These are phyloP conservation scores for Coelogynopora nodosa DNA, from an alignment of 2,888 invertebrate genomes.

Conservation along the genomic window DNA sequence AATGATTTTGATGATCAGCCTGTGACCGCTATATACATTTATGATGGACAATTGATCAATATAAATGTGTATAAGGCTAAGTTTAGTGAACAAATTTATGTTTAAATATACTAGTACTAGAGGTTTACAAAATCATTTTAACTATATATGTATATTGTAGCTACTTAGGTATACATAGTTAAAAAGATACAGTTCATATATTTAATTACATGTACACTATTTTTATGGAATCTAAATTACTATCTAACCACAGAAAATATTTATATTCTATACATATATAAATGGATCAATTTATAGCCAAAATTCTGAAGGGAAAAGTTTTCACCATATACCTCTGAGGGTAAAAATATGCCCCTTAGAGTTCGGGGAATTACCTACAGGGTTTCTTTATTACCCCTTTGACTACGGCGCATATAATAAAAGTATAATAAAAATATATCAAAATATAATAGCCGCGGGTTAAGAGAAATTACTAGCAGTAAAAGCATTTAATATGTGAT, in stretches of 20 bases:
- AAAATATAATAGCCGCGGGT: too few species aligned
- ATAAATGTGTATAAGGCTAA: background rate
- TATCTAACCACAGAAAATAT: background rate
- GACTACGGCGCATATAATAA: too few species aligned
- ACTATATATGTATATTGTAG: too few species aligned
- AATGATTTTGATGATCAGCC: background rate
- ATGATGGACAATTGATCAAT: background rate
- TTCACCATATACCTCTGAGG: background rate
- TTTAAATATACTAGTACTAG: too few species aligned
- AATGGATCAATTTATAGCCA: background rate
- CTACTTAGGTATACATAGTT: background rate
- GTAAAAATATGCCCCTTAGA: too few species aligned
- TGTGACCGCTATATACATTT: background rate
- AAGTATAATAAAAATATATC: too few species aligned
- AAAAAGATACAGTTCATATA: background rate
- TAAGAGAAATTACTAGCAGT: too few species aligned
- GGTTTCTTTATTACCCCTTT: too few species aligned
- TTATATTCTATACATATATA: background rate
- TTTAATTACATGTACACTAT: too few species aligned
- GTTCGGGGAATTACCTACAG: background rate
- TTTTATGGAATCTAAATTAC: background rate
- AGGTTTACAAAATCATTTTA: too few species aligned
- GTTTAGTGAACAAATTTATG: background rate
- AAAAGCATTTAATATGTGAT: too few species aligned
- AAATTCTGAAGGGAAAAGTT: background rate